Conservation (phyloP, 2,797 vertebrate genomes). For the Hoplostethus mediterraneus region DNA sequence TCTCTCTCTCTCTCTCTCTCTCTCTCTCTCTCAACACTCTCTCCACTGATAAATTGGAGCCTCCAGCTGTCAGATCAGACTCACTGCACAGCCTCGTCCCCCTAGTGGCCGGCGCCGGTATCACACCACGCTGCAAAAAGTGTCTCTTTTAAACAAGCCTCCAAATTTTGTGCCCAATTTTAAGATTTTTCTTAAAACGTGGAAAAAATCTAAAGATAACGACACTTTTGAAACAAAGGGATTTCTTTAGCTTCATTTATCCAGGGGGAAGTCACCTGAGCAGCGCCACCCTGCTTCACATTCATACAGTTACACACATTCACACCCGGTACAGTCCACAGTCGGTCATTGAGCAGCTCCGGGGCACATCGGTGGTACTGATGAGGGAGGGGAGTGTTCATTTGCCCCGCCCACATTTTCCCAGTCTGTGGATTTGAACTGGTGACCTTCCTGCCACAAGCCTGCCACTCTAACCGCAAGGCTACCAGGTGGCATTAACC, state of each 20-base stretch:
- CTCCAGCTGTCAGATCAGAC: slow-evolving; percentile 17
- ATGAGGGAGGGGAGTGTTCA: too few relatives aligned
- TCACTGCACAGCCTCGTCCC: slow-evolving; percentile 56
- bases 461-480: too few relatives aligned
- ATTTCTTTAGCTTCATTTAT: slow-evolving; percentile 8
- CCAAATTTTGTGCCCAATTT: neutral
- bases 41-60: neutral
- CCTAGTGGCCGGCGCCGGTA: slow-evolving; percentile 70
- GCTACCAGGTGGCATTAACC: too few relatives aligned
- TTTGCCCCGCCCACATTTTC: neutral
- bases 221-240: too few relatives aligned
- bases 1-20: neutral
- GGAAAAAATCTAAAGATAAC: too few relatives aligned
- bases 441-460: too few relatives aligned
- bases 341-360: slow-evolving; percentile 11
- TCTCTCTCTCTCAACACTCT: slow-evolving; percentile 1
- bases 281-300: neutral
- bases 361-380: neutral
- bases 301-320: neutral
- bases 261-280: neutral
- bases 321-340: neutral
- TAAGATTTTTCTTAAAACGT: too few relatives aligned
- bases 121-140: slow-evolving; percentile 3
- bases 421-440: too few relatives aligned
- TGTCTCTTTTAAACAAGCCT: neutral